Evolutionary conservation across 2,113 vertebrate genomes (phyloP).

Genomic region (Heteronetta atricapilla): DNA sequence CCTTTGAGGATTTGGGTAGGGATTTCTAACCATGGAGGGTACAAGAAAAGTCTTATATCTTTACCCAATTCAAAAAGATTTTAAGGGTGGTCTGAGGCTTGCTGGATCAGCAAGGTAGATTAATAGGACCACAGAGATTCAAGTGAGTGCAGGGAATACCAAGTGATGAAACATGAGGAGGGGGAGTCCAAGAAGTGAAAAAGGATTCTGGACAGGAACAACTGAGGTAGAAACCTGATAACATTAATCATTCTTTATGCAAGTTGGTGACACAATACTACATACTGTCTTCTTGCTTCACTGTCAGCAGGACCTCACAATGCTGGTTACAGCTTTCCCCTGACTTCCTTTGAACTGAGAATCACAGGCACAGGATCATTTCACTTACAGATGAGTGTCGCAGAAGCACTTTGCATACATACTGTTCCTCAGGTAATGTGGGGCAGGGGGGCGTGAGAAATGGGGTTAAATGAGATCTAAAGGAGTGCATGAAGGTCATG

Average conservation of each 20-base stretch:
- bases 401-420: neutral
- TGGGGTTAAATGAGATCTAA: neutral
- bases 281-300: neutral
- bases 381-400: neutral
- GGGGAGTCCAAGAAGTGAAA: neutral
- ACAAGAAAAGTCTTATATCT: neutral
- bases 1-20: neutral
- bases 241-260: neutral
- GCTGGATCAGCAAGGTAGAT: neutral
- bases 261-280: neutral
- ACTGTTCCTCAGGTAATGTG: neutral
- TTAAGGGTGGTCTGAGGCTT: neutral
- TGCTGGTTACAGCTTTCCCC: neutral
- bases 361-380: neutral
- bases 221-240: neutral
- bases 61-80: neutral
- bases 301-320: neutral
- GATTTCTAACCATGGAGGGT: neutral
- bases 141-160: neutral
- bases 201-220: neutral
- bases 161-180: neutral
- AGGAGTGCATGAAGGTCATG: neutral
- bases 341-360: neutral
- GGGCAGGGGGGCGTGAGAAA: neutral
- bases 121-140: neutral